phyloP scores from a whole-genome alignment of 1,140 invertebrate genomes.

The Bathynomus jamesi region DNA sequence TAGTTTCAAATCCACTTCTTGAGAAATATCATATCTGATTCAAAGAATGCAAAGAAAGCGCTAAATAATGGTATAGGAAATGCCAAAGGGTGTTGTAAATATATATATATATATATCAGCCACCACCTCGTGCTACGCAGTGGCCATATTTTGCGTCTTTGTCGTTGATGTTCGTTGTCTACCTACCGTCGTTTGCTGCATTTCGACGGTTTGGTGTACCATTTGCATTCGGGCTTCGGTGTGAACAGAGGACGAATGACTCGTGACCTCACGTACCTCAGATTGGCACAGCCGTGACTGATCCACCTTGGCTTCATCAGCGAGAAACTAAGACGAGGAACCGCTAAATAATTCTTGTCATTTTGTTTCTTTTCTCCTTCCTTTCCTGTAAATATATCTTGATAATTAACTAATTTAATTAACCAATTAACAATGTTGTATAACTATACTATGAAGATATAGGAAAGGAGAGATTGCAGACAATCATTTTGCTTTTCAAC shows the following conservation, averaged over 20 bases:
- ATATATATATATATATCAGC: too few species aligned
- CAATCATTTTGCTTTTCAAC: too few species aligned
- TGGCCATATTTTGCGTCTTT: not conserved
- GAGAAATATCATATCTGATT: not conserved
- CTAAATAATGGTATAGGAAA: not conserved
- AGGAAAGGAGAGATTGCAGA: too few species aligned
- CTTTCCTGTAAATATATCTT: constrained; percentile 50
- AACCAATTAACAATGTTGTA: too few species aligned
- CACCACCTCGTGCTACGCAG: not conserved
- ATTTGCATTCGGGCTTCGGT: not conserved
- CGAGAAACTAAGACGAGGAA: constrained; percentile 81
- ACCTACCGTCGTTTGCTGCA: constrained; percentile 32
- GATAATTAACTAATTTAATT: too few species aligned
- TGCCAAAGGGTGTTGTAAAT: not conserved
- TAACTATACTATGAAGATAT: too few species aligned
- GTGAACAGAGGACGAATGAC: not conserved
- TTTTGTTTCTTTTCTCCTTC: constrained; percentile 55
- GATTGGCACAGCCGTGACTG: constrained; percentile 80
- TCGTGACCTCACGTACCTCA: constrained; percentile 53
- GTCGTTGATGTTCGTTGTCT: not conserved
- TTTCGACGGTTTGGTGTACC: constrained; percentile 23
- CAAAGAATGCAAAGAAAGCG: not conserved
- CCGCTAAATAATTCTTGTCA: constrained; percentile 50
- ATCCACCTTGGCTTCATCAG: constrained; percentile 87
- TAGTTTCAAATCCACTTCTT: too few species aligned